These are phyloP conservation scores for Spilogale gracilis DNA, from an alignment of 2,113 vertebrate species.

Conservation along the genomic window DNA sequence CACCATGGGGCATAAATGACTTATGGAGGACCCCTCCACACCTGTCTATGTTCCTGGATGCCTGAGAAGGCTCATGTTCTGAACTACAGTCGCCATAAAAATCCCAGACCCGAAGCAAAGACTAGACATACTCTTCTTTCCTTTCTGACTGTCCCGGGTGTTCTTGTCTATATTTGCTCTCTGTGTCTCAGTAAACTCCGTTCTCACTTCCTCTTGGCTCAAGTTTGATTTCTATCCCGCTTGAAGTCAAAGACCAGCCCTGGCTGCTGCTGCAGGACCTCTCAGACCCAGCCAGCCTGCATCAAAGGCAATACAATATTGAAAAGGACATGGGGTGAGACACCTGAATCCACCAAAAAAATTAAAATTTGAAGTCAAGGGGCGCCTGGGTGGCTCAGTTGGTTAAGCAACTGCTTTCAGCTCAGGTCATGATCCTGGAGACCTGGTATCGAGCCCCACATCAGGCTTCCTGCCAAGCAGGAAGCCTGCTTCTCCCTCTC, in stretches of 20 bases:
- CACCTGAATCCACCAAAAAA: neutral
- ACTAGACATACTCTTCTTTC: neutral
- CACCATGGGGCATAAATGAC: neutral
- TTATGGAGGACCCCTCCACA: neutral
- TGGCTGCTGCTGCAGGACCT: neutral
- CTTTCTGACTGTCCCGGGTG: neutral
- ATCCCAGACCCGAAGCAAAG: neutral
- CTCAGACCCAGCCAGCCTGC: neutral
- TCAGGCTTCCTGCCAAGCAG: too few relatives aligned
- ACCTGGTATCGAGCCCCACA: too few relatives aligned
- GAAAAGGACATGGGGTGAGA: neutral
- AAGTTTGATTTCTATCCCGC: neutral
- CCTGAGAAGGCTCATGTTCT: neutral
- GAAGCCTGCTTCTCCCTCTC: too few relatives aligned
- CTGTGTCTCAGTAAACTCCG: neutral
- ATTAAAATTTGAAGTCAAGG: neutral
- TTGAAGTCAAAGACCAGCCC: neutral
- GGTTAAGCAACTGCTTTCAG: too few relatives aligned
- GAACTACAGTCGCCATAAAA: neutral
- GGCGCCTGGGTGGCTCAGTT: too few relatives aligned
- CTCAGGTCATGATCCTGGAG: too few relatives aligned
- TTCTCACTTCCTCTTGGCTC: neutral
- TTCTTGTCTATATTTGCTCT: neutral
- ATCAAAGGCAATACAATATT: neutral
- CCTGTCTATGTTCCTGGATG: neutral